Percentiles rank a stretch among this genome's conserved stretches.
Conservation (phyloP, 2,888 invertebrate genomes). For the Agrotis segetum region DNA sequence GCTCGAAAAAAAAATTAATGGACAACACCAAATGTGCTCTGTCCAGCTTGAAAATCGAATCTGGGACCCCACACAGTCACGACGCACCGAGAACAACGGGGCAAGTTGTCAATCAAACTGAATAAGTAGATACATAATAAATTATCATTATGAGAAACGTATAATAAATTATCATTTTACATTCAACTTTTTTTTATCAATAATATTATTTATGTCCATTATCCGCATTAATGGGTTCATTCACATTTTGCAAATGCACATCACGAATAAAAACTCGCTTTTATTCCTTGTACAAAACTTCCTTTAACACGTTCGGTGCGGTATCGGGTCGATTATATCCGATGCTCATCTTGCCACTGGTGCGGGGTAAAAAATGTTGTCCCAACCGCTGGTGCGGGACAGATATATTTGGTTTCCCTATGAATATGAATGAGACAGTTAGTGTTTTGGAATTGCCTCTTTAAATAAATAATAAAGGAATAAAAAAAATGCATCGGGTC, state of each 20-base stretch:
- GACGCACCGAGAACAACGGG: background rate
- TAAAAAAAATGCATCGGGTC: too few species aligned
- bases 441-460: too few species aligned
- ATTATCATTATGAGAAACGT: background rate
- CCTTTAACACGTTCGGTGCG: too few species aligned
- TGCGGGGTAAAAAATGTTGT: too few species aligned
- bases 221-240: slow-evolving; percentile 29
- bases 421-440: too few species aligned
- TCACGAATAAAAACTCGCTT: slow-evolving; percentile 8
- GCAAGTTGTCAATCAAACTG: background rate
- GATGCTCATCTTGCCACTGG: too few species aligned
- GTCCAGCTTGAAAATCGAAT: background rate
- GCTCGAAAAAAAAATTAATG: background rate
- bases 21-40: background rate
- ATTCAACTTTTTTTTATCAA: slow-evolving; percentile 35
- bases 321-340: too few species aligned
- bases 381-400: too few species aligned
- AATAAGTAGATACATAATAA: background rate
- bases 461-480: too few species aligned
- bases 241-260: slow-evolving; percentile 42
- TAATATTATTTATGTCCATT: slow-evolving; percentile 14
- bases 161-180: slow-evolving; percentile 8
- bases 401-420: too few species aligned
- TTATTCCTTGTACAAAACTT: slow-evolving; percentile 34
- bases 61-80: background rate